phyloP scores from a whole-genome alignment of 2,888 invertebrate species.

The Polietes domitor region DNA sequence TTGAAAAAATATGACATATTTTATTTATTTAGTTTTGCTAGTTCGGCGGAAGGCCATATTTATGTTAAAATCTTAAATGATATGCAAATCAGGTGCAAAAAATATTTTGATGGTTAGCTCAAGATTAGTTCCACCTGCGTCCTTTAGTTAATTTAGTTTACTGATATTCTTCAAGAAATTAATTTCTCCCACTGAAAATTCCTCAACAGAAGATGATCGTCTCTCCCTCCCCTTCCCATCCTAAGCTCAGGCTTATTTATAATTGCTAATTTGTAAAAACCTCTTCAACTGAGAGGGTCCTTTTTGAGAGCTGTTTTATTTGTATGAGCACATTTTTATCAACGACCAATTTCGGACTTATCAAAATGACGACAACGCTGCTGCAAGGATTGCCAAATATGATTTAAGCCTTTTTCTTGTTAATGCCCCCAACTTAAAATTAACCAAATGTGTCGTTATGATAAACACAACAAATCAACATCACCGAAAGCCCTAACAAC shows the following conservation, averaged over 20 bases:
- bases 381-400: not conserved
- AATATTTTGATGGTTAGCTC: no score
- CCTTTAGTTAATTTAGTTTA: no score
- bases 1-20: no score
- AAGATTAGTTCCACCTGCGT: no score
- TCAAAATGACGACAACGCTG: not conserved
- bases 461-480: slow-evolving; percentile 61
- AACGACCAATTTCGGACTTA: not conserved
- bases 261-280: slow-evolving; percentile 9
- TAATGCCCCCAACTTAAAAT: slow-evolving; percentile 31
- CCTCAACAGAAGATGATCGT: no score
- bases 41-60: no score
- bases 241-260: not conserved
- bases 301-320: not conserved
- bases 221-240: no score
- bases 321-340: slow-evolving; percentile 11
- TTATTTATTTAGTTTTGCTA: no score
- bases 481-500: slow-evolving; percentile 33
- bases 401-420: slow-evolving; percentile 32
- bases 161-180: no score
- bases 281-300: not conserved
- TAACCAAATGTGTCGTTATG: slow-evolving; percentile 58
- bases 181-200: no score
- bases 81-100: no score
- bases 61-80: no score